Base-by-base conservation (phyloP, 2,113 vertebrate species). In the Daubentonia madagascariensis region DNA sequence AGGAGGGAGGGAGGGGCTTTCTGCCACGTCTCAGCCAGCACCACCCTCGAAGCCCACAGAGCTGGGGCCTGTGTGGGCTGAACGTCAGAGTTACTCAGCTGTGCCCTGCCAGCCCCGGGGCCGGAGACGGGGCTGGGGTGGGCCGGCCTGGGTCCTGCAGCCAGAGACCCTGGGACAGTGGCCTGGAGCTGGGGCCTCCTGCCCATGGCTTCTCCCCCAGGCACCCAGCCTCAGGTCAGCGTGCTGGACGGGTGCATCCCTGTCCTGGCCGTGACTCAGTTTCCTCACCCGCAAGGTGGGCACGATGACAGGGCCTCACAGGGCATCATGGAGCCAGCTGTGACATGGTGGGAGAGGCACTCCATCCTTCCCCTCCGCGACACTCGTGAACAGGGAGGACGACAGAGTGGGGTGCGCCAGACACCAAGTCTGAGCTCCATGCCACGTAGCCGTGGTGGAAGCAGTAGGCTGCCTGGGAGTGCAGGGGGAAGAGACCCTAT, bases 1-100 rank as follows among this genome's bases (percentile, higher is more conserved):
- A 32, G 32, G 1, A 5, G 89, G 85, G 96, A 94, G 96, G 97
- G 89, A 86, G 94, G 76, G 94, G 73, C 89, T 70, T 89, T 91
- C 91, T 0, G 94, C 1, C 1, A 72, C 0, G 14, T 1, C 89
- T 81, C 93, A 10, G 97, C 65, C 89, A 95, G 97, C 50, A 70
- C 89, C 16, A 73, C 78, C 86, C 93, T 91, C 43, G 16, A 48
- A 81, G 85, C 96, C 91, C 94, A 93, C 98, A 98, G 98, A 98
- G 95, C 90, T 88, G 1, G 50, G 86, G 52, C 91, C 98, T 97
- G 94, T 98, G 94, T 25, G 2, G 30, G 0, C 28, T 98, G 98
- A 98, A 98, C 97, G 95, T 98, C 86, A 43, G 96, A 61, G 23
- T 98, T 98, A 96, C 98, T 86, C 10, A 0, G 14, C 5, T 0